Base-by-base conservation (phyloP, 1,140 invertebrate species). In the Camponotus pennsylvanicus region DNA sequence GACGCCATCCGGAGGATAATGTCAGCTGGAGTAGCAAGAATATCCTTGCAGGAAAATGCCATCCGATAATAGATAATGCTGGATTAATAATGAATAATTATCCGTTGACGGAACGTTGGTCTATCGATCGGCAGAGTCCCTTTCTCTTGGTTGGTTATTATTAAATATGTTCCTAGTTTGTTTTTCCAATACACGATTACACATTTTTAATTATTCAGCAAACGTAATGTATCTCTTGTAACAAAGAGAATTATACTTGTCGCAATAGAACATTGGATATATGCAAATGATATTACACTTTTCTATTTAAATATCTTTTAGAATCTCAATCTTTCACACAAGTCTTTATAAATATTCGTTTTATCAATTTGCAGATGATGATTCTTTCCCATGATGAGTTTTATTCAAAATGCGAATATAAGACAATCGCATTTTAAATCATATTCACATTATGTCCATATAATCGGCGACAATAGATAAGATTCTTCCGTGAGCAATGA, bases 401-500 rank as follows among this genome's bases (percentile, higher is more conserved):
- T 34, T 34, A 6, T 64, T 37, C 18, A 5, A 11, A 27, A 8
- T 1, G 18, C 13, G 3, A 63, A 15, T 64, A 77, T 61, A 63
- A 63, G 5, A 34, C 32, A 32, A 32, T 27, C 42, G 32, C 45
- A 67, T 67, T 52, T 21, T 37, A 78, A 78, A 78, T 78, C 40
- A 52, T 6, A 67, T 55, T 8, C 42, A n/a, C 32, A 8, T 34
- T n/a, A 15, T 34, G 27, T 27, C 27, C 27, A 6, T 67, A 79
- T 79, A 78, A 78, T 78, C 76, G 27, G 21, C 34, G 42, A 49
- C 49, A 42, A 9, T 64, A 40, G 63, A 69, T 69, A 69, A 79
- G 55, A 69, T 32, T 8, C 15, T 77, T 45, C 15, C 21, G 59
- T 42, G 34, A 67, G 32, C 32, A 40, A 42, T 40, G 42, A 78